Evolutionary conservation across 2,113 vertebrate species (phyloP), one percentile per base, ranked within the genome.

Genomic region (Pampusana beccarii): DNA sequence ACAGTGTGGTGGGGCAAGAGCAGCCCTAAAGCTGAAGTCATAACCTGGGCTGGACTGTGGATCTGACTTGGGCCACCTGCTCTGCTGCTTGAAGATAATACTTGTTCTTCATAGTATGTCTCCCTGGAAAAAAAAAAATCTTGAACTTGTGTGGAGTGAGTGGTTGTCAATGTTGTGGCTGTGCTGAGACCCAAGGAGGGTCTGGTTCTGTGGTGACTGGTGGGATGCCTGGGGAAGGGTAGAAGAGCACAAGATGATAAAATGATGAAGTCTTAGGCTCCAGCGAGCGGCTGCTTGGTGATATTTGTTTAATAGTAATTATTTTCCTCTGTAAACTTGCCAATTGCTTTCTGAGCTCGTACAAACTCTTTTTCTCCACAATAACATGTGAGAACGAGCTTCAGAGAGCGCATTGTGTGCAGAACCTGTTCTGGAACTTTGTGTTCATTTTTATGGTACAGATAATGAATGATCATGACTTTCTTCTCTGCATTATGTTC

Each of bases 1-100:
- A n/a, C 58, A 25, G 36, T 13, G 26, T 19, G 48, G 20, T 29
- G 67, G 65, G 65, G 53, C 16, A 19, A 23, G 62, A 50, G 29
- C 50, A 33, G 64, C 36, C 25, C 34, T 31, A 2, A 61, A 67
- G 53, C 53, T 51, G 19, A 56, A n/a, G 23, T 16, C 16, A 5
- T 20, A 42, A 19, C 33, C 64, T 77, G 1, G 0, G 2, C 29
- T 4, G 25, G 44, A 46, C 44, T 46, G 0, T 11, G 33, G 70
- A 8, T 38, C 53, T 64, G 36, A 16, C 42, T n/a, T 44, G 3
- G 46, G 44, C 4, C 17, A 15, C 28, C 50, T 19, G 50, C 65
- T n/a, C 13, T 71, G 51, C 65, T 72, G 51, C 51, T 54, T 13
- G n/a, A 24, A 31, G 64, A 5, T 29, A 13, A 5, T 8, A 5